Evolutionary conservation across 2,113 vertebrate species (phyloP), one percentile per base, ranked within the genome.

Genomic region (Phrynosoma platyrhinos): DNA sequence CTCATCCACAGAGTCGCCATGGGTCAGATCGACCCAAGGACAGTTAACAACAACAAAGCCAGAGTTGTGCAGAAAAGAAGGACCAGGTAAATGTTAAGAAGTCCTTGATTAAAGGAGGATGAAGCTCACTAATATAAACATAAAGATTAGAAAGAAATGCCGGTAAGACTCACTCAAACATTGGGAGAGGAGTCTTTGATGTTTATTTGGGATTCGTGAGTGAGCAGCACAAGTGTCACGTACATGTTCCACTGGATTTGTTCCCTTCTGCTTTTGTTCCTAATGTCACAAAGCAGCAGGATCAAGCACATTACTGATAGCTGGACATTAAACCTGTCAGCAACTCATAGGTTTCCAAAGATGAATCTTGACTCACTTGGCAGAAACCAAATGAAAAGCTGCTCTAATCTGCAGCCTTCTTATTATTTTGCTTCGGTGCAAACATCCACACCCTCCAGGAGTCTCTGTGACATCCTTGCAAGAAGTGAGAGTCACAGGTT

Each of bases 381-480:
- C 77, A 79, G 62, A 79, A 62, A 79, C 36, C 78, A 91, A 86
- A 30, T 88, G 42, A 77, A 69, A 14, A 12, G 40, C 42, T 1
- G 16, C 66, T 21, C 0, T 3, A 86, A 74, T 1, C 66, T 58
- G 74, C 0, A 0, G 64, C 14, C 30, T 74, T 66, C 23, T 66
- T 21, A 21, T 62, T 52, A 81, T 87, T 68, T 0, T 4, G 25
- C 78, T 47, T 23, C 20, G 0, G 55, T 0, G 0, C 1, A 86
- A 89, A 18, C 4, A 42, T 9, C 62, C 23, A 3, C 82, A 90
- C 77, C 81, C 66, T 47, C 25, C 52, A 84, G 27, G 83, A 25
- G 58, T 1, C 84, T 55, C 52, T 83, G 40, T 87, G 74, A 21
- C 13, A 32, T 77, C 27, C 27, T 84, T 89, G 87, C 83, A 93